Percentiles rank a stretch among this genome's conserved stretches.
These are phyloP conservation scores for Emydocephalus ijimae DNA, from an alignment of 2,113 vertebrate genomes.

Conservation along the genomic window DNA sequence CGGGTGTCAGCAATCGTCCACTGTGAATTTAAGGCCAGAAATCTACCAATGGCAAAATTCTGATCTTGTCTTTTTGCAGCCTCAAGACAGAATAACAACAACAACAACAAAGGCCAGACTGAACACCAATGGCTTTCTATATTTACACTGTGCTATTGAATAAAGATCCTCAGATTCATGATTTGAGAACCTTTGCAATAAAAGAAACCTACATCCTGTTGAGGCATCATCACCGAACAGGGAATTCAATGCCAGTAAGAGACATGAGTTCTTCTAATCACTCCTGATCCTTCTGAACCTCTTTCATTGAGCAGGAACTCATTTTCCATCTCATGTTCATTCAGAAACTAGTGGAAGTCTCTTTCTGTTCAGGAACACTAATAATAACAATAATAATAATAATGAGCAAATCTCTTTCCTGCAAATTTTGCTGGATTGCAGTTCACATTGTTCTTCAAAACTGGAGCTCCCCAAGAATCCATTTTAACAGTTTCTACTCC, in stretches of 20 bases:
- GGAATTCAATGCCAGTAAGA: neutral
- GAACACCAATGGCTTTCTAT: slow-evolving; percentile 31
- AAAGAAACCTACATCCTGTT: neutral
- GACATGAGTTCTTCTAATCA: neutral
- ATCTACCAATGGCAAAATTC: slow-evolving; percentile 58
- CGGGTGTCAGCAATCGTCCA: slow-evolving; percentile 60
- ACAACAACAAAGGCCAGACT: neutral
- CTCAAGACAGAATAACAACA: slow-evolving; percentile 8
- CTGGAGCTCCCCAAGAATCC: neutral
- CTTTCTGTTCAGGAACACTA: neutral
- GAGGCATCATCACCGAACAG: neutral
- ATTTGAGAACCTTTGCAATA: slow-evolving; percentile 22
- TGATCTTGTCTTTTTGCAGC: slow-evolving; percentile 26
- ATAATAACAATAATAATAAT: neutral
- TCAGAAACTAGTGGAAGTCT: neutral
- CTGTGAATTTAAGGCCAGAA: slow-evolving; percentile 64
- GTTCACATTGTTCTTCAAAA: neutral
- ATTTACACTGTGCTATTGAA: slow-evolving; percentile 31
- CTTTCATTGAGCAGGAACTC: neutral
- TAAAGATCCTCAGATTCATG: slow-evolving; percentile 17
- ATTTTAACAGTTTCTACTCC: neutral
- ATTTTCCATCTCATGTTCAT: neutral
- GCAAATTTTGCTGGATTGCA: neutral
- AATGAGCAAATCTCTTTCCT: neutral
- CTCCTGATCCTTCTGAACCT: neutral